Base-by-base conservation (phyloP, 2,797 vertebrate genomes). In the Antrozous pallidus region DNA sequence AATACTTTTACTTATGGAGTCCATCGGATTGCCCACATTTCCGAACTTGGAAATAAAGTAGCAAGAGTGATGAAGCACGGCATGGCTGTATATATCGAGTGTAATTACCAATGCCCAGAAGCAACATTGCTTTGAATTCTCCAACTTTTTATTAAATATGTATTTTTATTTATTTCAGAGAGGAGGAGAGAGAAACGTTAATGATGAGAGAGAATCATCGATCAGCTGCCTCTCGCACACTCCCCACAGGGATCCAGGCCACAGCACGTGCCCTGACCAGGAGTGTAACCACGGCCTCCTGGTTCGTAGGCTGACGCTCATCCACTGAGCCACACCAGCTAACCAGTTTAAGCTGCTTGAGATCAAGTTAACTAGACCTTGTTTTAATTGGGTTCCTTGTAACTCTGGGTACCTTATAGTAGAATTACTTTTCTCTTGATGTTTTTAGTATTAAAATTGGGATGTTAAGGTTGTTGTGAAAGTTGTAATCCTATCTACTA, bases 41-140 rank as follows among this genome's bases (percentile, higher is more conserved):
- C 89, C 40, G 94, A 56, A 61, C 54, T 58, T 74, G 47, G 70
- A 91, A 91, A 71, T 61, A 45, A 91, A 56, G 92, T 56, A 33
- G 61, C 26, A 67, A 42, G 61, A 61, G 56, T 67, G 45, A 33
- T 26, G 26, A 47, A 31, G 45, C 3, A 58, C 90, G 22, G 8
- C 31, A 20, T 9, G 2, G 33, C 67, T 40, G 45, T 24, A 13
- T 47, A 12, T 20, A 47, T 13, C 58, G 26, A 58, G 75, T 85
- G 73, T 83, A 36, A 22, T 75, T 65, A 36, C 20, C 56, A 18
- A 0, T 49, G 14, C 22, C 51, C 33, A 74, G 2, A 65, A 70
- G 42, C 56, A 74, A 24, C 42, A n/a, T n/a, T 79, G 45, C 36
- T 93, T 88, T 45, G 31, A 45, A 2, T 90, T 83, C 5, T 31